A percentile compares a stretch with the other conserved stretches of the same genome.
Evolutionary conservation across 2,888 invertebrate species (phyloP).

Genomic region (Drosophila meridionalis): DNA sequence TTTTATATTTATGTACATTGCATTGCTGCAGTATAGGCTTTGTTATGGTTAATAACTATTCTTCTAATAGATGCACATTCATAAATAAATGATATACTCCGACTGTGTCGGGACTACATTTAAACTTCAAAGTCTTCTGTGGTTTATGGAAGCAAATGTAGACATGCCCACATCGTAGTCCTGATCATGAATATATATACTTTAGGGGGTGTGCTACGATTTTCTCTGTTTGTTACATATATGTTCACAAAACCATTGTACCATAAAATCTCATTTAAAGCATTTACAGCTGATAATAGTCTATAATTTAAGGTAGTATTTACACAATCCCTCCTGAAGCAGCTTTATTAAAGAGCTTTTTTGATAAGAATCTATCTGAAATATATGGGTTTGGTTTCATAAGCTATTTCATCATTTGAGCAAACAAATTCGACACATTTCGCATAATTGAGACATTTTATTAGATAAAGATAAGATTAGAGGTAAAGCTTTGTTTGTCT

Average conservation of each 20-base stretch:
- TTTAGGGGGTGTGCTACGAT: too few relatives aligned
- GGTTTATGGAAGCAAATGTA: too few relatives aligned
- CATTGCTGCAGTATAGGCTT: too few relatives aligned
- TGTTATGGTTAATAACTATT: too few relatives aligned
- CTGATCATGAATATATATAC: too few relatives aligned
- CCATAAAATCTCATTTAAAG: neutral
- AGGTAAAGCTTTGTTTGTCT: neutral
- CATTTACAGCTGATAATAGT: neutral
- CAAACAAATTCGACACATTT: neutral
- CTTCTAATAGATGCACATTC: too few relatives aligned
- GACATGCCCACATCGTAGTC: too few relatives aligned
- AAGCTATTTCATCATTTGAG: conserved; percentile 6
- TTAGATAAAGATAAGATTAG: neutral
- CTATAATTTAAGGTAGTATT: neutral
- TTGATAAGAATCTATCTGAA: neutral
- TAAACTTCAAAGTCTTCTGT: too few relatives aligned
- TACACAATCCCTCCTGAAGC: neutral
- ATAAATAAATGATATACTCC: too few relatives aligned
- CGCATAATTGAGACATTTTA: neutral
- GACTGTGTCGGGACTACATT: too few relatives aligned
- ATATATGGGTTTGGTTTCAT: neutral
- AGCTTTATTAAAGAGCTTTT: neutral
- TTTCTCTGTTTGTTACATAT: too few relatives aligned
- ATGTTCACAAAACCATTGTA: neutral
- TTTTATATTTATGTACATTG: too few relatives aligned